Evolutionary conservation across 2,797 vertebrate species (phyloP).

Genomic region (Gymnopithys bicolor): DNA sequence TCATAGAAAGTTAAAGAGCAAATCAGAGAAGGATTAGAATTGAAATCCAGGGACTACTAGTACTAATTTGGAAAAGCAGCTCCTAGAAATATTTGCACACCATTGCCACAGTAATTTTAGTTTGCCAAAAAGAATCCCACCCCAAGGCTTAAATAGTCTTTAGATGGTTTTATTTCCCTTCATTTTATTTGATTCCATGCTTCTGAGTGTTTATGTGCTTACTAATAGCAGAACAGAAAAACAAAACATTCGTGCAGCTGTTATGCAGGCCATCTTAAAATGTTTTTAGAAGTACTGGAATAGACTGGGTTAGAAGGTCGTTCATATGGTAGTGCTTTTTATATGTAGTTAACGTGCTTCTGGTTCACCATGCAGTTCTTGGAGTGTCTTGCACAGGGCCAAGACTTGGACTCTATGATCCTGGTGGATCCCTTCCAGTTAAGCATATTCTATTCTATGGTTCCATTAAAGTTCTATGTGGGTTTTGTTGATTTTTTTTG

Average conservation of each 20-base stretch:
- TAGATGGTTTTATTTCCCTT: not conserved
- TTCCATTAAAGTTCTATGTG: not conserved
- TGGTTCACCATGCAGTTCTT: not conserved
- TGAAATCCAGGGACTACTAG: not conserved
- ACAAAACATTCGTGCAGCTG: not conserved
- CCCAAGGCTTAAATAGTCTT: not conserved
- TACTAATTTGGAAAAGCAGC: not conserved
- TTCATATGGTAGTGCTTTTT: not conserved
- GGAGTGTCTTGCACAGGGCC: not conserved
- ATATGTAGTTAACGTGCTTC: not conserved
- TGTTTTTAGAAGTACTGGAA: not conserved
- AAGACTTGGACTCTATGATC: not conserved
- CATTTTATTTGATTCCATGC: not conserved
- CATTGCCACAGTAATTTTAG: not conserved
- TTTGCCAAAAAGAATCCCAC: not conserved
- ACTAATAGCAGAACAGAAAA: not conserved
- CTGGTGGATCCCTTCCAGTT: not conserved
- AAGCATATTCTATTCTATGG: not conserved
- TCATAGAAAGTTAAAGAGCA: not conserved
- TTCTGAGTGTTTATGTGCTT: not conserved
- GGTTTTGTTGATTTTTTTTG: not conserved
- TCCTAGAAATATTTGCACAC: not conserved
- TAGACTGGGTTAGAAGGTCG: not conserved
- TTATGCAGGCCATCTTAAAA: not conserved
- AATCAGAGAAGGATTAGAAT: not conserved